A percentile compares a stretch with the other conserved stretches of the same genome.
phyloP scores from a whole-genome alignment of 2,113 vertebrate genomes.

The Ctenomys sociabilis region DNA sequence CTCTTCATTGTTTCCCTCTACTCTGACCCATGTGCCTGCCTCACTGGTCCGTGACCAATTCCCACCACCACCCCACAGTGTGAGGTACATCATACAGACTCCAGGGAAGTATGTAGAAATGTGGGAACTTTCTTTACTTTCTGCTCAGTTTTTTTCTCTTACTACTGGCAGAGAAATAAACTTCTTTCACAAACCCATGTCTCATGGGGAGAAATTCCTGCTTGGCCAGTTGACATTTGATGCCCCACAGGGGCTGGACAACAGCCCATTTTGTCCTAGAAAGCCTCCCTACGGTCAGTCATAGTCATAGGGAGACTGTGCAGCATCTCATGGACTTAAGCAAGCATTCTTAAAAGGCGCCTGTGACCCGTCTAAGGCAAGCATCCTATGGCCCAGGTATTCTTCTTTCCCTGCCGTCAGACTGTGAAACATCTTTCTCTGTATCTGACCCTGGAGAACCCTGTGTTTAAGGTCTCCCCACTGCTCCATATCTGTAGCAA shows the following conservation, averaged over 20 bases:
- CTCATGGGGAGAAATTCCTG: not conserved
- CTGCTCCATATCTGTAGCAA: not conserved
- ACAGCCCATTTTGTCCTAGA: not conserved
- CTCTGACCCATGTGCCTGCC: not conserved
- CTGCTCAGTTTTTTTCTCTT: not conserved
- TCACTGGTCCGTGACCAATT: too few relatives aligned
- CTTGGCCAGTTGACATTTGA: not conserved
- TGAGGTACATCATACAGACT: too few relatives aligned
- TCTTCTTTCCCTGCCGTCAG: not conserved
- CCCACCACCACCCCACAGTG: not conserved
- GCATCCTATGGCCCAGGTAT: not conserved
- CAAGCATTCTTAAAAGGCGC: not conserved
- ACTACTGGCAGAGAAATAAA: not conserved
- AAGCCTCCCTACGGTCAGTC: not conserved
- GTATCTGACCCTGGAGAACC: not conserved
- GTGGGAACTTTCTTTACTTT: not conserved
- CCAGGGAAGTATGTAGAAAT: not conserved
- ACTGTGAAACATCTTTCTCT: not conserved
- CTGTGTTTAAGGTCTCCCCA: not conserved
- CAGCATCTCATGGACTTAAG: not conserved
- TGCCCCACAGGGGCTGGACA: not conserved
- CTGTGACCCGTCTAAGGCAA: not conserved
- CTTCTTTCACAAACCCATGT: not conserved
- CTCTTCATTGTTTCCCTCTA: not conserved
- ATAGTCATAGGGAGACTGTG: rapidly evolving